Conservation (phyloP, 2,113 vertebrate genomes). For the Thermophis baileyi region DNA sequence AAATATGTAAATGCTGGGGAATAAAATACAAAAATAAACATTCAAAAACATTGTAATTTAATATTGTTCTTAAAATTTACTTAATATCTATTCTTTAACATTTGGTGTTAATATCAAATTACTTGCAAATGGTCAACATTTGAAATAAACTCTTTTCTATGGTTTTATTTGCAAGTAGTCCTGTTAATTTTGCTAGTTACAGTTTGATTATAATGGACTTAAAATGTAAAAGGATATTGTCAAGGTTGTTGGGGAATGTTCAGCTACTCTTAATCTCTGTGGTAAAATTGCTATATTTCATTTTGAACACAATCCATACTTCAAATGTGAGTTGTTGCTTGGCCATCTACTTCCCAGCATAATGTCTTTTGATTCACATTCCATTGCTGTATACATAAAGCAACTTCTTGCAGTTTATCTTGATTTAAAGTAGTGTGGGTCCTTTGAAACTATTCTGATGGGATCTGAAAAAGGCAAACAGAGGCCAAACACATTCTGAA, state of each 20-base stretch:
- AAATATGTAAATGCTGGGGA: slow-evolving; percentile 87
- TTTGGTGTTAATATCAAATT: slow-evolving; percentile 95
- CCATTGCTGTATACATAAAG: not conserved
- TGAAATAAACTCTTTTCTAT: slow-evolving; percentile 88
- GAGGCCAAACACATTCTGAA: slow-evolving; percentile 45
- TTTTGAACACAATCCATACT: slow-evolving; percentile 2
- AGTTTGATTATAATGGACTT: slow-evolving; percentile 60
- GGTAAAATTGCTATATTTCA: slow-evolving; percentile 14
- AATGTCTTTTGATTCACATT: not conserved
- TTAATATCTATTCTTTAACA: slow-evolving; percentile 96
- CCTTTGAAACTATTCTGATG: not conserved
- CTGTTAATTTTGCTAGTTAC: slow-evolving; percentile 75
- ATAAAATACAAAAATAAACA: slow-evolving; percentile 72
- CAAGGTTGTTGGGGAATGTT: slow-evolving; percentile 53
- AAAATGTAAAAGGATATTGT: slow-evolving; percentile 64
- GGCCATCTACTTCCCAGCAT: not conserved
- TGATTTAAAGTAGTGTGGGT: not conserved
- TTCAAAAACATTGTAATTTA: slow-evolving; percentile 91
- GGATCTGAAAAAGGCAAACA: not conserved
- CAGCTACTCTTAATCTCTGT: slow-evolving; percentile 40
- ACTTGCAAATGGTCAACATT: slow-evolving; percentile 92
- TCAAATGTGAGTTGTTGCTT: slow-evolving; percentile 14
- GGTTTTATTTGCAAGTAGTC: slow-evolving; percentile 83
- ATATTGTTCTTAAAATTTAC: slow-evolving; percentile 90
- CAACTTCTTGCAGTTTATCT: not conserved